Percentiles rank a stretch among this genome's conserved stretches.
Evolutionary conservation across 2,797 vertebrate species (phyloP).

Genomic region (Xenentodon cancila): DNA sequence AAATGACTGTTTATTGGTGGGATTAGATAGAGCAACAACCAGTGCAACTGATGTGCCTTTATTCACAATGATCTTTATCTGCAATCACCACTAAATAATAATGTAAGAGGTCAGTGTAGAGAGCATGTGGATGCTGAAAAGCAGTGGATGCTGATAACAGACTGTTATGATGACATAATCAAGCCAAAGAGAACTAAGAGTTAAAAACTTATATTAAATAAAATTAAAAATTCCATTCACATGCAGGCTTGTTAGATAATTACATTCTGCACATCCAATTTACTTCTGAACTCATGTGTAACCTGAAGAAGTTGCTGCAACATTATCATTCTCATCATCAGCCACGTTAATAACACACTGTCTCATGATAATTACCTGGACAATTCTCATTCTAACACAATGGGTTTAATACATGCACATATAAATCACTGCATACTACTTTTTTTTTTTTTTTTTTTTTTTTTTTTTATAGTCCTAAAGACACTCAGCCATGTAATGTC

Average conservation of each 20-base stretch:
- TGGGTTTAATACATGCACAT: conserved; percentile 25
- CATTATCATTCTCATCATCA: conserved; percentile 6
- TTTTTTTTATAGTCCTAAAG: conserved; percentile 26
- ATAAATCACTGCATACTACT: conserved; percentile 19
- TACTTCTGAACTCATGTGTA: conserved; percentile 10
- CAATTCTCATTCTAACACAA: conserved; percentile 6
- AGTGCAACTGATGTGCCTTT: conserved; percentile 68
- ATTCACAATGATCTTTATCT: conserved; percentile 66
- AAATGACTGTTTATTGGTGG: conserved; percentile 78
- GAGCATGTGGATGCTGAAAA: conserved; percentile 34
- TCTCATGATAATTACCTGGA: conserved; percentile 20
- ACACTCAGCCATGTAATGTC: conserved; percentile 57
- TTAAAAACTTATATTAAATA: neutral
- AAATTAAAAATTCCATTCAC: conserved; percentile 5
- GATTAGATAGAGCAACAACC: conserved; percentile 71
- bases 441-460: conserved; percentile 32
- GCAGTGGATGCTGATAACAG: conserved; percentile 11
- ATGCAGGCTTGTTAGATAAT: conserved; percentile 17
- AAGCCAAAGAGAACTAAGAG: conserved; percentile 8
- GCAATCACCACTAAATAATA: conserved; percentile 62
- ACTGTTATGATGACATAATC: conserved; percentile 14
- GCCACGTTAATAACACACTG: neutral
- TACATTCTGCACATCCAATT: conserved; percentile 14
- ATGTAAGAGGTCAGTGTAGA: conserved; percentile 59
- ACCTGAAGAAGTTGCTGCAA: conserved; percentile 10